phyloP scores from a whole-genome alignment of 1,140 invertebrate species.

The Drosophila malerkotliana region DNA sequence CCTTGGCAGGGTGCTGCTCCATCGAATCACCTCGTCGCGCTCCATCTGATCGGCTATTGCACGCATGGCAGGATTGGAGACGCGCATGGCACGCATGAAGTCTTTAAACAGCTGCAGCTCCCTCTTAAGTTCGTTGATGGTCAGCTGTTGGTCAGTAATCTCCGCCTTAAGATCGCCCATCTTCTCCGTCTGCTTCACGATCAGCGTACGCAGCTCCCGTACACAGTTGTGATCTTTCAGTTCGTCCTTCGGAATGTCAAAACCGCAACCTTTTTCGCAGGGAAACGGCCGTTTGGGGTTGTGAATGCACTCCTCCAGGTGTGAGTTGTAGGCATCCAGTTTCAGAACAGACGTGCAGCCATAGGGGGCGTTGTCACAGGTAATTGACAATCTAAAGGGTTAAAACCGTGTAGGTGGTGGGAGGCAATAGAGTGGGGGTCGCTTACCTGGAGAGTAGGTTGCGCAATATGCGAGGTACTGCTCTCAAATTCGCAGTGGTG shows the following conservation, averaged over 20 bases:
- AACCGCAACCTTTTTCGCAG: constrained; percentile 96
- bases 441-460: constrained; percentile 92
- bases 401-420: not conserved
- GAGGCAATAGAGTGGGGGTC: constrained; percentile 4
- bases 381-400: constrained; percentile 90
- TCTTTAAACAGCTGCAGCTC: constrained; percentile 94
- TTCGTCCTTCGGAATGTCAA: constrained; percentile 97
- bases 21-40: constrained; percentile 95
- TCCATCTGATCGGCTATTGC: constrained; percentile 96
- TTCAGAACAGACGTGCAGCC: constrained; percentile 94
- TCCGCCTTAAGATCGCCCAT: constrained; percentile 93
- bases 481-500: constrained; percentile 93
- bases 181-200: constrained; percentile 93
- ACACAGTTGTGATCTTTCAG: constrained; percentile 97
- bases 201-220: constrained; percentile 92
- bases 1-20: constrained; percentile 92
- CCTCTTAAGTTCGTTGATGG: constrained; percentile 94
- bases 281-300: constrained; percentile 97
- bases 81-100: constrained; percentile 95
- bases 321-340: constrained; percentile 91
- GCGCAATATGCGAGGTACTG: constrained; percentile 95
- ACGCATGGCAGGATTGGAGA: constrained; percentile 94
- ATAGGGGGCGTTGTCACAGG: constrained; percentile 94
- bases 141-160: constrained; percentile 92
- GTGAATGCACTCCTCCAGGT: constrained; percentile 96